Conservation (phyloP, 2,113 vertebrate species). For the Oreocharis arfaki region DNA sequence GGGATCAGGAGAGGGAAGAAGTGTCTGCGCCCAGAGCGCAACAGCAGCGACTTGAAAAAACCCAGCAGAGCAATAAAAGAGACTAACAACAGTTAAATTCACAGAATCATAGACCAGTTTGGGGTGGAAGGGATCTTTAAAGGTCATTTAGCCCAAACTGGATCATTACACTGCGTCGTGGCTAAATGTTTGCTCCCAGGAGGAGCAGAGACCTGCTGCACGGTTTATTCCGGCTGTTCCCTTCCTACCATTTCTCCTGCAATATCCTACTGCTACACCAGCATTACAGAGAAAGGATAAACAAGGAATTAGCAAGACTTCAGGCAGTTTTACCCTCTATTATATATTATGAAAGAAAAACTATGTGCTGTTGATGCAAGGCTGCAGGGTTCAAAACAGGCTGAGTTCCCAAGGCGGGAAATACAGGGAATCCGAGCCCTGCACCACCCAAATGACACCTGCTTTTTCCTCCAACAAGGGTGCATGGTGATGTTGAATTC, state of each 20-base stretch:
- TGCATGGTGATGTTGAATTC: not conserved
- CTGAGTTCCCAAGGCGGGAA: not conserved
- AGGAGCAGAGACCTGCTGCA: not conserved
- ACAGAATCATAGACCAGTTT: not conserved
- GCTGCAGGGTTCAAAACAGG: not conserved
- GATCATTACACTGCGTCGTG: not conserved
- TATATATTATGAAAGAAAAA: not conserved
- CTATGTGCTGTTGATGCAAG: not conserved
- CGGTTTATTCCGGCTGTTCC: not conserved
- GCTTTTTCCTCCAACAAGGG: not conserved
- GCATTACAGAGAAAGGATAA: not conserved
- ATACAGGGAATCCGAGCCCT: not conserved
- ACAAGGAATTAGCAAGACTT: not conserved
- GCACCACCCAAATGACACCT: not conserved
- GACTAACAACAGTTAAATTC: not conserved
- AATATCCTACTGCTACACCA: not conserved
- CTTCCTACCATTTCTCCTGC: not conserved
- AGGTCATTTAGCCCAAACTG: not conserved
- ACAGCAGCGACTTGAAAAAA: not conserved
- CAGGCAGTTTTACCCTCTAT: not conserved
- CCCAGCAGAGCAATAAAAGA: not conserved
- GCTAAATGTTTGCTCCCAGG: not conserved
- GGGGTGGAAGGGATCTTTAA: not conserved
- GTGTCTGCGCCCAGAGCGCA: rapidly evolving
- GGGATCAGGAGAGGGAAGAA: not conserved